Base-by-base conservation (phyloP, 2,113 vertebrate genomes). In the Camelus dromedarius region DNA sequence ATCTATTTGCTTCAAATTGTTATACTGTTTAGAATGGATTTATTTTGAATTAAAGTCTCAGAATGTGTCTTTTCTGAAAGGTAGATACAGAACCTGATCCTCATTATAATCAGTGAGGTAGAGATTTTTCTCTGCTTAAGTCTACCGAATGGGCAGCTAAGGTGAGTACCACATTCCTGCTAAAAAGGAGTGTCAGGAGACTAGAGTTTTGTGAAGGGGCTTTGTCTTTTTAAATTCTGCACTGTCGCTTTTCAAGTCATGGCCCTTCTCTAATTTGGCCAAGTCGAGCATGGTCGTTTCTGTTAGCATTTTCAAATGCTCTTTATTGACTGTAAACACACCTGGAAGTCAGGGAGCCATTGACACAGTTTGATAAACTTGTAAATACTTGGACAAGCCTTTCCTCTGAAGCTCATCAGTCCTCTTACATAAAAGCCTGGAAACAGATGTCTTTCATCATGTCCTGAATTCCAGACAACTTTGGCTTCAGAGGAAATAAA, bases 381-480 rank as follows among this genome's bases (percentile, higher is more conserved):
- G 85, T 95, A 96, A 94, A 96, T 82, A 95, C 93, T 56, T 83
- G 38, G 42, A 66, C n/a, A 38, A 9, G 38, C 76, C 75, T 26
- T 89, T 62, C n/a, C 69, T 93, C 97, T 95, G 97, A 91, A 91
- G 91, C 81, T 54, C 80, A 24, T 77, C 70, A 38, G 60, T 24
- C 46, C 35, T 89, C 88, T 88, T 35, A 69, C 32, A 96, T 86
- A 82, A 86, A 97, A 96, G 85, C 64, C 48, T 70, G 62, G 84
- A 24, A n/a, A 83, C 22, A 66, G 75, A 67, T n/a, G 69, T 91
- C 84, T 95, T 95, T 91, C 85, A 95, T 97, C 80, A 52, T 38
- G 93, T 73, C 82, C 95, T 89, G 94, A 89, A 96, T 96, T 95
- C 93, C 76, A 92, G 96, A 96, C 89, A 95, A 95, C 82, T 75